These are phyloP conservation scores for Eurois occulta DNA, from an alignment of 2,888 invertebrate species.

Conservation along the genomic window DNA sequence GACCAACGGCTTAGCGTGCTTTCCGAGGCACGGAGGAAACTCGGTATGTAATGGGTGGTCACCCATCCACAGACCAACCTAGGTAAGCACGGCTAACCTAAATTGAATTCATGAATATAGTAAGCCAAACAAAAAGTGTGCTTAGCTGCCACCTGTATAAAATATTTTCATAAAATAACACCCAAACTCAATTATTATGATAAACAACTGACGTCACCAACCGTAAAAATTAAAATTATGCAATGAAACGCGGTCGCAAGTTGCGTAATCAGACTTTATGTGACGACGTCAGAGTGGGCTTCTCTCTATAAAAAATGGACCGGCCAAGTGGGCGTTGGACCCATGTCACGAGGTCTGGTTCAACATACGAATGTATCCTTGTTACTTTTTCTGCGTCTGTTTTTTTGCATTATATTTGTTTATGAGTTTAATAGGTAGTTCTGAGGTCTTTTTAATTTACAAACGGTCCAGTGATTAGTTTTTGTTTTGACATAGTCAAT, in stretches of 20 bases:
- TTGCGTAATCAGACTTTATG: constrained; percentile 56
- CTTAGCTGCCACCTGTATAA: no score
- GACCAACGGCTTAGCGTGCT: no score
- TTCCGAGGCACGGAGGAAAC: no score
- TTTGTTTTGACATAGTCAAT: neutral
- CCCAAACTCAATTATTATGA: constrained; percentile 10
- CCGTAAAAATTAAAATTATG: constrained; percentile 58
- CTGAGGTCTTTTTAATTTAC: neutral
- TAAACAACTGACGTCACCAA: constrained; percentile 28
- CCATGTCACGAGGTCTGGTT: constrained; percentile 17
- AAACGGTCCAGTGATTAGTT: neutral
- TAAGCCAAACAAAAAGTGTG: no score
- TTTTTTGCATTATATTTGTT: constrained; percentile 2
- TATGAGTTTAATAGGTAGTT: neutral
- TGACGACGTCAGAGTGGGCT: constrained; percentile 25
- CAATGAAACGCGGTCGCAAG: constrained; percentile 48
- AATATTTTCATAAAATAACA: neutral
- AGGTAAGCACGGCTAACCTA: no score
- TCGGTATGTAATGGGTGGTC: no score
- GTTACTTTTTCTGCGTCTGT: constrained; percentile 11
- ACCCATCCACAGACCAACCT: no score
- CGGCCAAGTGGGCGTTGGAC: constrained; percentile 36
- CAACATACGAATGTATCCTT: constrained; percentile 19
- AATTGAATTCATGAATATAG: no score
- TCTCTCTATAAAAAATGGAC: constrained; percentile 50